phyloP scores from a whole-genome alignment of 2,797 vertebrate genomes.

The Acrocephalus scirpaceus region DNA sequence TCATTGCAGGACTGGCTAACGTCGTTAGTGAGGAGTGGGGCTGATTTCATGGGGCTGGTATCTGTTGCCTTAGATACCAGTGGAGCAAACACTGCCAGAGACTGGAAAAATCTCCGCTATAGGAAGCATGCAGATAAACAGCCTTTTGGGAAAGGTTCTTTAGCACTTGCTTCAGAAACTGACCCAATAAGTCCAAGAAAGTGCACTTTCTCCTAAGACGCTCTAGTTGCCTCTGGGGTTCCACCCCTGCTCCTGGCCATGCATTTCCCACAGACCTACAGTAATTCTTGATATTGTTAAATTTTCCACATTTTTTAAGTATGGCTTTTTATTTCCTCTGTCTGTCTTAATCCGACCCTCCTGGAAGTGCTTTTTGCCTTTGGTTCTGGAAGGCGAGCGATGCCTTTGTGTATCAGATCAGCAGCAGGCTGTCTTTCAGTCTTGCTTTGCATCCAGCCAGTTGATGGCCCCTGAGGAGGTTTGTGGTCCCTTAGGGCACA shows the following conservation, averaged over 20 bases:
- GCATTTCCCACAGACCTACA: neutral
- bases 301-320: conserved; percentile 2
- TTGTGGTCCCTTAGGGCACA: neutral
- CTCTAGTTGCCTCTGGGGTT: neutral
- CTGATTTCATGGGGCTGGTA: conserved; percentile 75
- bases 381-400: neutral
- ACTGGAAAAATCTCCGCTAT: conserved; percentile 34
- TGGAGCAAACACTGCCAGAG: conserved; percentile 69
- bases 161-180: conserved; percentile 30
- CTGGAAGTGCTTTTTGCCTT: conserved; percentile 29
- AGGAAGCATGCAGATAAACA: conserved; percentile 51
- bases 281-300: conserved; percentile 15
- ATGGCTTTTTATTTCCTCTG: conserved; percentile 3
- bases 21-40: conserved; percentile 75
- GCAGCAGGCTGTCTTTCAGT: conserved; percentile 23
- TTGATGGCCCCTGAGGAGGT: conserved; percentile 28
- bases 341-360: conserved; percentile 21
- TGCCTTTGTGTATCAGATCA: conserved; percentile 27
- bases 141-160: conserved; percentile 50
- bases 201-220: neutral
- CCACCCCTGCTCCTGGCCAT: neutral
- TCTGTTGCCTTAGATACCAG: conserved; percentile 78
- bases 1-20: conserved; percentile 79
- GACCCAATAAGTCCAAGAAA: conserved; percentile 21
- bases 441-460: neutral